Evolutionary conservation across 2,888 invertebrate species (phyloP).

Genomic region (Drosophila emarginata): DNA sequence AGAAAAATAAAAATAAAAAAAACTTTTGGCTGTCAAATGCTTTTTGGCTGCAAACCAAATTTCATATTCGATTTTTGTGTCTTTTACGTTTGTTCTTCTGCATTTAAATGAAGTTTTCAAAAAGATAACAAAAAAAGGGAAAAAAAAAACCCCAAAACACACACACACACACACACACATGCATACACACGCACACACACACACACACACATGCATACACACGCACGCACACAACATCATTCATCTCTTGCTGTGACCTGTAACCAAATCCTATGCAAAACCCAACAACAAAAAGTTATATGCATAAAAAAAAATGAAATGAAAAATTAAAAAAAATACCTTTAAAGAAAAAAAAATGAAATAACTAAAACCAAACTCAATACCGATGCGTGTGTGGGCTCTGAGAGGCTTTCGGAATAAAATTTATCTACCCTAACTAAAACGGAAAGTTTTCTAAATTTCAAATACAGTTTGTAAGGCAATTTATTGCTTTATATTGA

Average conservation of each 20-base stretch:
- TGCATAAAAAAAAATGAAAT: slow-evolving; percentile 21
- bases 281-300: slow-evolving; percentile 25
- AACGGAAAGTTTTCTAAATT: neutral
- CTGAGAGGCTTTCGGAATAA: slow-evolving; percentile 1
- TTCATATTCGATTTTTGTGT: slow-evolving; percentile 69
- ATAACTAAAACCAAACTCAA: neutral
- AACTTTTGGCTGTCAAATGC: slow-evolving; percentile 65
- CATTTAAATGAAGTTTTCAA: slow-evolving; percentile 56
- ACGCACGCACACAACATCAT: neutral
- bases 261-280: slow-evolving; percentile 17
- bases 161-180: slow-evolving; percentile 31
- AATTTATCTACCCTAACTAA: neutral
- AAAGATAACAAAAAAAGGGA: neutral
- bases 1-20: slow-evolving; percentile 15
- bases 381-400: neutral
- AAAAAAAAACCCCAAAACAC: slow-evolving; percentile 28
- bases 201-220: no score
- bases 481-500: no score
- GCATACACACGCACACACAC: neutral
- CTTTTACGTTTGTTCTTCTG: slow-evolving; percentile 33
- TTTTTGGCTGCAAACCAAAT: slow-evolving; percentile 65
- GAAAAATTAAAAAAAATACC: slow-evolving; percentile 21
- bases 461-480: no score
- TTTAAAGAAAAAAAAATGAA: slow-evolving; percentile 4
- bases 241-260: slow-evolving; percentile 28